Base-by-base conservation (phyloP, 2,797 vertebrate species). In the Novumbra hubbsi region DNA sequence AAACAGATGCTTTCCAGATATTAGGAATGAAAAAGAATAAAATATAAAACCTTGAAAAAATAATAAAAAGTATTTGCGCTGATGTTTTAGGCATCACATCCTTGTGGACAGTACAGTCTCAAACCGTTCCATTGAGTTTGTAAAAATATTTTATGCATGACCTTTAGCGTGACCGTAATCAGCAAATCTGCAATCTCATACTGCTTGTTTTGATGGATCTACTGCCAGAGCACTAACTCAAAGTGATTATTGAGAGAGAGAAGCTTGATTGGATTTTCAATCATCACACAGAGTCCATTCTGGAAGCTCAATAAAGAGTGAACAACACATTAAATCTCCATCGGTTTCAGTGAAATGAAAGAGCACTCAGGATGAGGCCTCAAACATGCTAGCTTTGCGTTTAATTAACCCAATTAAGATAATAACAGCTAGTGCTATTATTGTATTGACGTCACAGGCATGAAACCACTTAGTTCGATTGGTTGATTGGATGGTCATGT, bases 161-260 rank as follows among this genome's bases (percentile, higher is more conserved):
- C 77, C 71, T 84, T 81, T 78, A 72, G 60, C 68, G 63, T 79
- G 73, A 85, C 76, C 80, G 78, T 79, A 78, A 86, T 82, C 57
- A 72, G 62, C 52, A 69, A 57, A 68, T 30, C 16, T 52, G 27
- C 48, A 5, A 28, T 19, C 16, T 52, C 16, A 16, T 65, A 72
- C 74, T 38, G 2, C 30, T 70, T 11, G 4, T 52, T 77, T 16
- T 78, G 78, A 84, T 85, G 82, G 84, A 86, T 76, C 83, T 52
- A 78, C 9, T 69, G 27, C 11, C 41, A 68, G 27, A 60, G 30
- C 34, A 7, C 34, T 38, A 2, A n/a, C 28, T 66, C 34, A 19
- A 66, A 11, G 17, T 34, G 64, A 34, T 34, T 41, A 64, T 32
- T 64, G 62, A 64, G 16, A 64, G 50, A 50, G 52, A 21, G n/a